Percentiles rank a stretch among this genome's conserved stretches.
These are phyloP conservation scores for Pygoscelis adeliae DNA, from an alignment of 2,113 vertebrate genomes.

Conservation along the genomic window DNA sequence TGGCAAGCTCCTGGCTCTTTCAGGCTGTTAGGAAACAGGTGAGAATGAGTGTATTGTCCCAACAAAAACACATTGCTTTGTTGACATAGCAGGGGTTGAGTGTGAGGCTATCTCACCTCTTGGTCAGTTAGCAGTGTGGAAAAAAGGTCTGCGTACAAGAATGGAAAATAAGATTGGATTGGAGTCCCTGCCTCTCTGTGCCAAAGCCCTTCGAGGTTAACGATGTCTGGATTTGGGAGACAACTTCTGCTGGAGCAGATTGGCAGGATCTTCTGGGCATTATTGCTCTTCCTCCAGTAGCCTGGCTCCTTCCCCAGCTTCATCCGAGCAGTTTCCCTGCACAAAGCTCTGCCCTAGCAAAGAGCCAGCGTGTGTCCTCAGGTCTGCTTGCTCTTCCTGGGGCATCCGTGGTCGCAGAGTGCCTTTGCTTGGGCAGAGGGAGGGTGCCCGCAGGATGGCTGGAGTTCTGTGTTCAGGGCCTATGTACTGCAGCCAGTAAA, in stretches of 20 bases:
- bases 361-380: neutral
- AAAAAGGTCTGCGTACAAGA: neutral
- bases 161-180: neutral
- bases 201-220: neutral
- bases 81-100: neutral
- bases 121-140: neutral
- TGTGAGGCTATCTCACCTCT: neutral
- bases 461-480: neutral
- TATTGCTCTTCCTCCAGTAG: neutral
- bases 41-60: neutral
- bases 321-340: neutral
- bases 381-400: neutral
- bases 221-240: neutral
- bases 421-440: neutral
- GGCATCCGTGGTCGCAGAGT: fast-evolving
- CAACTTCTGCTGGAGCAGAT: neutral
- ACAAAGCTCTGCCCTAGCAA: neutral
- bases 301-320: neutral
- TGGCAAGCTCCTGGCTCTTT: neutral
- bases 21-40: neutral
- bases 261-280: neutral
- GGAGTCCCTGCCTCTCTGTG: neutral
- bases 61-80: neutral
- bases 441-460: neutral
- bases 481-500: neutral